Conservation (phyloP, 2,797 vertebrate species). For the Potorous gilbertii region DNA sequence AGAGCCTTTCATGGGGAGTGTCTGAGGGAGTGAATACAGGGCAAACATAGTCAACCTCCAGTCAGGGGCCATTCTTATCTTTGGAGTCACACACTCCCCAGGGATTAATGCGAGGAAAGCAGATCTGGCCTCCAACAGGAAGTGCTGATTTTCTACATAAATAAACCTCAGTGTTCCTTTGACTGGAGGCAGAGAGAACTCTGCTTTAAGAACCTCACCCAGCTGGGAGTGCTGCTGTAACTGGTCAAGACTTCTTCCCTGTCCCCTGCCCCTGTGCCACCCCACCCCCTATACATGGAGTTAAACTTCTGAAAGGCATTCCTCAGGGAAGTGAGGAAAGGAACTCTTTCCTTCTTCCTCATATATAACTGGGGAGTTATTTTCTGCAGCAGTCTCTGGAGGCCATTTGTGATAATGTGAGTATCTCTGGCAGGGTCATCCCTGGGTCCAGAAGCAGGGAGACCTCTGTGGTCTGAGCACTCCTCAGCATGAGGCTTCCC, state of each 20-base stretch:
- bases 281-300: not conserved
- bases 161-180: not conserved
- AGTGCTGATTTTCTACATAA: constrained; percentile 31
- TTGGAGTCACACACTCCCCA: not conserved
- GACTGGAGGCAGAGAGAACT: not conserved
- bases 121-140: constrained; percentile 23
- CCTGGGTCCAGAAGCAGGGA: not conserved
- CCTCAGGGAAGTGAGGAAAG: not conserved
- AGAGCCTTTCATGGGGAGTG: not conserved
- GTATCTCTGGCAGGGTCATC: not conserved
- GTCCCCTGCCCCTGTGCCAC: not conserved
- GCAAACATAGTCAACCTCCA: not conserved
- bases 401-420: not conserved
- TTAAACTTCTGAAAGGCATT: not conserved
- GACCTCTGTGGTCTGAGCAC: too few relatives aligned
- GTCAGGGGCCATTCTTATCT: not conserved
- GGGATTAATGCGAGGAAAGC: not conserved
- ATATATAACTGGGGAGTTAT: not conserved
- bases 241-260: not conserved
- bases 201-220: not conserved
- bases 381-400: not conserved
- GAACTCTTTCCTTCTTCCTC: not conserved
- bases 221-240: not conserved
- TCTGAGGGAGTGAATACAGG: not conserved
- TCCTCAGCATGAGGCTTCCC: not conserved